A percentile compares a stretch with the other conserved stretches of the same genome.
Evolutionary conservation across 2,113 vertebrate genomes (phyloP).

Genomic region (Haplochromis vanheusdeni): DNA sequence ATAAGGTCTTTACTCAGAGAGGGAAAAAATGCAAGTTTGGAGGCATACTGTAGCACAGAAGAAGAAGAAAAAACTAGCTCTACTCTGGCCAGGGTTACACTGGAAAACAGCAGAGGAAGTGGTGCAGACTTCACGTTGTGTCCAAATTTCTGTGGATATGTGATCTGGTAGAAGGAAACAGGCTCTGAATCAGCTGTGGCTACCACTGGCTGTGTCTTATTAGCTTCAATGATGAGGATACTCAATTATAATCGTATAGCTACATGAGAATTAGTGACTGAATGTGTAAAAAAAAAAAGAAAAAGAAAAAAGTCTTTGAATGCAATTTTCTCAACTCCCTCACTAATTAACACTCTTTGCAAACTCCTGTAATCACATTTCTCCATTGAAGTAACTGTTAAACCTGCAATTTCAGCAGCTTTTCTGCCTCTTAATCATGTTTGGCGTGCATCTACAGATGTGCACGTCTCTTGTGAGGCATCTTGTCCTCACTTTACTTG

Average conservation of each 20-base stretch:
- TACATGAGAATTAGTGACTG: not conserved
- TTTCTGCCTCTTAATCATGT: not conserved
- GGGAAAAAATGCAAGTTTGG: not conserved
- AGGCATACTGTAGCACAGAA: not conserved
- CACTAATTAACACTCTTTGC: not conserved
- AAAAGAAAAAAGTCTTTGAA: not conserved
- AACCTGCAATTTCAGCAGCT: not conserved
- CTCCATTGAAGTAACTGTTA: not conserved
- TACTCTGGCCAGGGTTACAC: not conserved
- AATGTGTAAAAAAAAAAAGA: not conserved
- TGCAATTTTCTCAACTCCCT: not conserved
- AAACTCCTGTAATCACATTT: not conserved
- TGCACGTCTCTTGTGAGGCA: not conserved
- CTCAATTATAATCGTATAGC: not conserved
- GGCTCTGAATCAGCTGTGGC: not conserved
- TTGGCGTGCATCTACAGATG: not conserved
- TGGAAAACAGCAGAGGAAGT: not conserved
- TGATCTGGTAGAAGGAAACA: not conserved
- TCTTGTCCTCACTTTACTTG: not conserved
- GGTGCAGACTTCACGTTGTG: not conserved
- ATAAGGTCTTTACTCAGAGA: conserved; percentile 10
- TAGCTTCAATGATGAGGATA: not conserved
- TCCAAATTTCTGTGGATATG: not conserved
- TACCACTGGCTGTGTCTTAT: not conserved
- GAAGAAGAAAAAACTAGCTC: not conserved